These are phyloP conservation scores for Peromyscus attwateri DNA, from an alignment of 2,797 vertebrate species.

Conservation along the genomic window DNA sequence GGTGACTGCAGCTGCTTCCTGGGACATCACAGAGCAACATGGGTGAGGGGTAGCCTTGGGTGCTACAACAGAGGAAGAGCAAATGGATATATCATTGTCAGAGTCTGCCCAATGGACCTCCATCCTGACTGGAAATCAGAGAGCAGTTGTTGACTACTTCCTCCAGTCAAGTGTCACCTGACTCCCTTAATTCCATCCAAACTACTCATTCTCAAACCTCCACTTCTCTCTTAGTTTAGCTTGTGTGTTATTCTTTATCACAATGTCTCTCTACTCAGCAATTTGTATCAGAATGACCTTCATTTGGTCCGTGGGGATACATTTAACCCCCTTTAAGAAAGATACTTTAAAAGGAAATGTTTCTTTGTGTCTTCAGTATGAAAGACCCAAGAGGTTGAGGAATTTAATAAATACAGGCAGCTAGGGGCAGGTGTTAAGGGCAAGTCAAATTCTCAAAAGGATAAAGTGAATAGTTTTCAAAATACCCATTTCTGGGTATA, in stretches of 20 bases:
- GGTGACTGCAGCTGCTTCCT: background rate
- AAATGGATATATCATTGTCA: background rate
- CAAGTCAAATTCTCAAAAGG: slow-evolving; percentile 74
- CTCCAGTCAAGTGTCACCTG: background rate
- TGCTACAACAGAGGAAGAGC: background rate
- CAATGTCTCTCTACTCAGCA: slow-evolving; percentile 30
- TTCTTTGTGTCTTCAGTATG: slow-evolving; percentile 13
- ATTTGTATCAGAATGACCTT: slow-evolving; percentile 61
- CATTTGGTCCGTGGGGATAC: slow-evolving; percentile 33
- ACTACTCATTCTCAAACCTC: slow-evolving; percentile 54
- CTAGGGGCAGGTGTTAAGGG: slow-evolving; percentile 58
- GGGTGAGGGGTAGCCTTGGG: background rate
- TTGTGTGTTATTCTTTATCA: slow-evolving; percentile 51
- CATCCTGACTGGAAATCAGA: background rate
- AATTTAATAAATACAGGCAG: slow-evolving; percentile 61
- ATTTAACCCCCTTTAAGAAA: slow-evolving; percentile 60
- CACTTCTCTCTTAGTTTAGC: slow-evolving; percentile 36
- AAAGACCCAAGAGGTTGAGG: background rate
- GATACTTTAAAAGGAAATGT: slow-evolving; percentile 36
- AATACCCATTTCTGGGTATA: slow-evolving; percentile 79
- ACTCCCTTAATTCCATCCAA: slow-evolving; percentile 41
- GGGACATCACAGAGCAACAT: background rate
- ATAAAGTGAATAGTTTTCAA: slow-evolving; percentile 78
- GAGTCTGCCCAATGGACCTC: background rate
- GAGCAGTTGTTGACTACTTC: background rate